Evolutionary conservation across 2,888 invertebrate genomes (phyloP), one percentile per base, ranked within the genome.

Genomic region (Hypomecis punctinalis): DNA sequence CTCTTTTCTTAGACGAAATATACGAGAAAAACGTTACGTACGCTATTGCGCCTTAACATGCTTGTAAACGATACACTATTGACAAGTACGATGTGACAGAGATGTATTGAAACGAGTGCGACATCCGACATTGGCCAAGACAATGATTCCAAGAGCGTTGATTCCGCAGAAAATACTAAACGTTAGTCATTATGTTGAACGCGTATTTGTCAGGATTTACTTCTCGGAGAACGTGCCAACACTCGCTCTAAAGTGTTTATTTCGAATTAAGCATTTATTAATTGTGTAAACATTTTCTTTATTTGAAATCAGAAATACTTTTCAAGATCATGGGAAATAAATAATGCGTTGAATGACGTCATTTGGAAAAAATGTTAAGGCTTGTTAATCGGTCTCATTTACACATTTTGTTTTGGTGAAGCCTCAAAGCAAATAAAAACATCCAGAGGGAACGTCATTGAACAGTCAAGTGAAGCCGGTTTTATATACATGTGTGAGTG

Each of bases 201-300:
- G 13, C 61, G 39, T 35, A 66, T 66, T 66, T 61, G 61, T 66
- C 61, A 66, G 57, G 65, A 66, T 66, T 66, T 61, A 61, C 65
- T 56, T 40, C 43, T 36, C 52, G 6, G 48, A 40, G 13, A 11
- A 43, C 54, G 43, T 48, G 65, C 57, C 57, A 61, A 58, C 48
- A 35, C 39, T 47, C 10, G 33, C 37, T 47, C n/a, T 13, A 33
- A 42, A 35, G 51, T 46, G 46, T 53, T 56, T 39, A 43, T 54
- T 59, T 51, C 55, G 49, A 65, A 65, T 65, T 45, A 57, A 51
- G 39, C 56, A 43, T 47, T 47, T 40, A 64, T 56, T 46, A 40
- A 56, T 55, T 36, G 56, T 53, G 51, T 60, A 56, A 56, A 61
- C 56, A 61, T 53, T 47, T 36, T 55, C 42, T 49, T 53, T 10